phyloP scores from a whole-genome alignment of 2,113 vertebrate genomes.

The Syngnathus floridae region DNA sequence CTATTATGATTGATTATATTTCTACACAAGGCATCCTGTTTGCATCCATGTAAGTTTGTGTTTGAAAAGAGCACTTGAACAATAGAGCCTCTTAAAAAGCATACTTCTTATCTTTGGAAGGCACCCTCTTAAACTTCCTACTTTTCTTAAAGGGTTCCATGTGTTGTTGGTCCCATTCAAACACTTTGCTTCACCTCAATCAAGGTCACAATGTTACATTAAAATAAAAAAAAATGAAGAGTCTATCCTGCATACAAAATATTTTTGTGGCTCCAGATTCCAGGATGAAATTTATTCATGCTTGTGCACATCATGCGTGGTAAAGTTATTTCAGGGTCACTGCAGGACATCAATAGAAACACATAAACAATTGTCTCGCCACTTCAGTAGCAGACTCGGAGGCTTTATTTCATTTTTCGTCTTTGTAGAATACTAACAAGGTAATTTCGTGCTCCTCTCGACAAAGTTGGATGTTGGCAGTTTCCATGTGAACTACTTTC shows the following conservation, averaged over 20 bases:
- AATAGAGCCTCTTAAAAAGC: slow-evolving; percentile 59
- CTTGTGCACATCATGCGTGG: neutral
- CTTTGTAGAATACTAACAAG: slow-evolving; percentile 13
- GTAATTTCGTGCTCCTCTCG: slow-evolving; percentile 2
- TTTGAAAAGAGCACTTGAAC: slow-evolving; percentile 48
- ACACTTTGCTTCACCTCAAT: slow-evolving; percentile 37
- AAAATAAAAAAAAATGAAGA: slow-evolving; percentile 8
- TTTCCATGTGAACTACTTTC: slow-evolving; percentile 34
- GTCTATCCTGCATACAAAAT: neutral
- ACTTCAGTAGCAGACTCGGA: neutral
- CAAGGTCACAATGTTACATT: slow-evolving; percentile 29
- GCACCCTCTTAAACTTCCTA: slow-evolving; percentile 64
- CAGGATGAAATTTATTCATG: slow-evolving; percentile 11
- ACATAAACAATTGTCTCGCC: slow-evolving; percentile 1
- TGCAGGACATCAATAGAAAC: slow-evolving; percentile 13
- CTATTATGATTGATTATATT: slow-evolving; percentile 27
- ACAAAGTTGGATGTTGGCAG: slow-evolving; percentile 32
- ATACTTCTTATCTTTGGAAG: slow-evolving; percentile 60
- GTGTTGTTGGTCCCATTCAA: slow-evolving; percentile 21
- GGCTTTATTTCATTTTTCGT: slow-evolving; percentile 19
- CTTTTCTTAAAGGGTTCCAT: slow-evolving; percentile 26
- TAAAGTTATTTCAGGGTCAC: slow-evolving; percentile 10
- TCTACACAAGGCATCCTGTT: slow-evolving; percentile 30
- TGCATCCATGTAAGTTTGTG: slow-evolving; percentile 37
- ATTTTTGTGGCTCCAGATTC: neutral